Conservation (phyloP, 2,888 invertebrate species). For the Dolichomitus sp. region DNA sequence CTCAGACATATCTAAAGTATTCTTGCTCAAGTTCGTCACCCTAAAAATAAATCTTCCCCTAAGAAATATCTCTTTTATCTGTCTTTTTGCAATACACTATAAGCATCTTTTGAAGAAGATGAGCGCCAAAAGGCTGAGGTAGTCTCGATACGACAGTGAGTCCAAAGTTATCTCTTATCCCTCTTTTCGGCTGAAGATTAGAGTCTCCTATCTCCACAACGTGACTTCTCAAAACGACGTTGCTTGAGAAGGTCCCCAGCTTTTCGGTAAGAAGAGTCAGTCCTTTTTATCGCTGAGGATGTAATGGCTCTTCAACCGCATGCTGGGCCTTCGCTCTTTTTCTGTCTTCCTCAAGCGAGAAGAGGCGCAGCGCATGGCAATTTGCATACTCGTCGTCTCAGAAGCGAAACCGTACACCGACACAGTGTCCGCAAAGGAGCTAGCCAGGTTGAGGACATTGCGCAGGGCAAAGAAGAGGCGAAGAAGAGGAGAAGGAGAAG, state of each 20-base stretch:
- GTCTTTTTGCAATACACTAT: neutral
- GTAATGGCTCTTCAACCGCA: slow-evolving; percentile 24
- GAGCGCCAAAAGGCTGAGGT: slow-evolving; percentile 70
- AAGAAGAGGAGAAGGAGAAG: slow-evolving; percentile 6
- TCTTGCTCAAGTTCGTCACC: neutral
- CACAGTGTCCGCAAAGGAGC: slow-evolving; percentile 60
- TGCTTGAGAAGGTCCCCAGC: slow-evolving; percentile 62
- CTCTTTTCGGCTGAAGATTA: slow-evolving; percentile 68
- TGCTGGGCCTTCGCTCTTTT: slow-evolving; percentile 23
- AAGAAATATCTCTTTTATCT: too few relatives aligned
- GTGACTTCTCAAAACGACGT: slow-evolving; percentile 47
- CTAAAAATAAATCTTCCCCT: neutral
- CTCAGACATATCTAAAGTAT: neutral
- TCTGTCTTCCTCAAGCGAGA: slow-evolving; percentile 25
- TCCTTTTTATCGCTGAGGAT: slow-evolving; percentile 30
- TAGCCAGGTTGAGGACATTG: slow-evolving; percentile 44
- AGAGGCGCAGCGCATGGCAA: slow-evolving; percentile 32
- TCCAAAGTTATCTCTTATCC: slow-evolving; percentile 66
- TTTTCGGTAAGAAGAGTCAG: slow-evolving; percentile 41
- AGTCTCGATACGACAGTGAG: slow-evolving; percentile 69
- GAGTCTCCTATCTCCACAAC: slow-evolving; percentile 67
- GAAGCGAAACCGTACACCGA: slow-evolving; percentile 66
- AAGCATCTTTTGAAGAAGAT: neutral
- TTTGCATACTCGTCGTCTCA: slow-evolving; percentile 65
- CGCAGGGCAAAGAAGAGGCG: slow-evolving; percentile 25